Evolutionary conservation across 2,797 vertebrate genomes (phyloP).

Genomic region (Parambassis ranga): DNA sequence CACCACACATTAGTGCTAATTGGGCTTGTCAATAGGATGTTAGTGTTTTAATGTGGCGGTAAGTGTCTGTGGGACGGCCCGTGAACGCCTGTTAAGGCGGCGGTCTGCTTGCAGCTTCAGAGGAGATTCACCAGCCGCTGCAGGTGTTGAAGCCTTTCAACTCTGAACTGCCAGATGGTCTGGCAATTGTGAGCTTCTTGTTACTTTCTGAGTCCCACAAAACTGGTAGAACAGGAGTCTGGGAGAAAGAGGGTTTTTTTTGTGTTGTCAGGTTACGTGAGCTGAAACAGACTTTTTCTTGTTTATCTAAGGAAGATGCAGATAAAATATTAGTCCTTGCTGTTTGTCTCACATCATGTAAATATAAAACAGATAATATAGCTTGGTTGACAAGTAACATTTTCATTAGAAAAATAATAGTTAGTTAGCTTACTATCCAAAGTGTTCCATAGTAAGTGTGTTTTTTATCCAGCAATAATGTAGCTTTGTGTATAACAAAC

Average conservation of each 20-base stretch:
- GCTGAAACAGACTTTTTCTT: too few species aligned
- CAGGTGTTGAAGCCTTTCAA: constrained; percentile 70
- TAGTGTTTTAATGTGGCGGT: constrained; percentile 49
- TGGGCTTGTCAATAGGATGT: constrained; percentile 68
- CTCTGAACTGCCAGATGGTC: constrained; percentile 64
- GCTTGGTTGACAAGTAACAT: too few species aligned
- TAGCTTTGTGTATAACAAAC: too few species aligned
- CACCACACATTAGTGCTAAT: constrained; percentile 74
- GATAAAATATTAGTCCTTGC: too few species aligned
- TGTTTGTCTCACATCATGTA: too few species aligned
- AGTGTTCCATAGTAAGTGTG: too few species aligned
- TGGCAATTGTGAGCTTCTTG: constrained; percentile 48
- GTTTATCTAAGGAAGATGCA: too few species aligned
- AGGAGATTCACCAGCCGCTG: constrained; percentile 24
- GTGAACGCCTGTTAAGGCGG: constrained; percentile 34
- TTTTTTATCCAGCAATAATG: too few species aligned
- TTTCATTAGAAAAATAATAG: too few species aligned
- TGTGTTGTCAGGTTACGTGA: not conserved
- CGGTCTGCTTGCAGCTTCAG: constrained; percentile 32
- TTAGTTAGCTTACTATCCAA: too few species aligned
- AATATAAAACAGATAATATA: too few species aligned
- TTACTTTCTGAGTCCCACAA: constrained; percentile 46
- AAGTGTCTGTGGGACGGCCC: constrained; percentile 46
- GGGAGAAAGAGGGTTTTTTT: not conserved
- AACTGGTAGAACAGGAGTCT: not conserved